Base-by-base conservation (phyloP, 2,888 invertebrate species). In the Mermis nigrescens region DNA sequence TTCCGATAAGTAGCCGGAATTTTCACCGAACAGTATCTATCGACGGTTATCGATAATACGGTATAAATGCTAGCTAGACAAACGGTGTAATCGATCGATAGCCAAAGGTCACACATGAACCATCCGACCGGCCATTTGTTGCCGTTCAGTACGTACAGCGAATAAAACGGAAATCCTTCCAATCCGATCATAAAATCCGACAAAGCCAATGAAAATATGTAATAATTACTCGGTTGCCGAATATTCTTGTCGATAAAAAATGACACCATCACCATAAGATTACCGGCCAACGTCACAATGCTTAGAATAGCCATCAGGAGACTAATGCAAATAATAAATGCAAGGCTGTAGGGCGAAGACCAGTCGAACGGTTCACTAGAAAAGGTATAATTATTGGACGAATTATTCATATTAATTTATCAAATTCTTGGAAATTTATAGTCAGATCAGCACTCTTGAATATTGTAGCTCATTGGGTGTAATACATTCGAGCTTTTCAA, bases 11-110 rank as follows among this genome's bases (percentile, higher is more conserved):
- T 85, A 19, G 98, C 91, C 2, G 98, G 94, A 66, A 94, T 92
- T 78, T 91, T 94, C 3, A 98, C 95, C 31, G 94, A 94, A 76
- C 95, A 95, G 76, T 90, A 98, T 66, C 98, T 81, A 76, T 99
- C 98, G 63, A 95, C 88, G 31, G 98, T 98, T 70, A 99, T 98
- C 63, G 95, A 81, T 60, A 99, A 81, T 22, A 99, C 98, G 0
- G 98, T 99, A 76, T 98, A 99, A 75, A 98, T 95, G 7, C 95
- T 98, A 31, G 94, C 94, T 55, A 99, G 80, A 72, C 98, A 98
- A 31, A 95, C 95, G 26, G 95, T 95, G 77, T 98, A 98, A 77
- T 99, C 98, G 57, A 94, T 86, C 1, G 94, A 91, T 4, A 98
- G 80, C 98, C 98, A 98, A 58, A 98, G 80, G 75, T 98, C 95